phyloP scores from a whole-genome alignment of 2,797 vertebrate genomes.

The Urocyon cinereoargenteus region DNA sequence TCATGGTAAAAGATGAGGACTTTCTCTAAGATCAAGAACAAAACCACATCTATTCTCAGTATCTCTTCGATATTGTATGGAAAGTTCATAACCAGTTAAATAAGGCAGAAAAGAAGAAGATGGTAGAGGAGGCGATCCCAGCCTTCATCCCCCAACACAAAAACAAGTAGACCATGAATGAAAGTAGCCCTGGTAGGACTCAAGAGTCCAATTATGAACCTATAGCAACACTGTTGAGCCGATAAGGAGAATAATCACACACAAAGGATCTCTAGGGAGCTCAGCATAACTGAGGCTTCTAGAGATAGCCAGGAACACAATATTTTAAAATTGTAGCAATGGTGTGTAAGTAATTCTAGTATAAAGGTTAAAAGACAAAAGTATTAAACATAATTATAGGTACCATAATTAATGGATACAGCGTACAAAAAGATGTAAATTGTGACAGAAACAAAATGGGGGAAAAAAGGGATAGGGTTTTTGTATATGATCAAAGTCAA shows the following conservation, averaged over 20 bases:
- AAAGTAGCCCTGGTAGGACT: neutral
- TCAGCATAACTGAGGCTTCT: neutral
- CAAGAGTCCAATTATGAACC: neutral
- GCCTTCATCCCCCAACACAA: no score
- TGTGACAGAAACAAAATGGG: neutral
- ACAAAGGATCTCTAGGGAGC: neutral
- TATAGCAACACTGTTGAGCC: neutral
- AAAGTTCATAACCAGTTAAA: neutral
- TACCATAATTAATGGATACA: neutral
- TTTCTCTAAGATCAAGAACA: neutral
- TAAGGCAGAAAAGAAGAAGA: neutral
- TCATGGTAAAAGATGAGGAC: neutral
- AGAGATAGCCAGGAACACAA: neutral
- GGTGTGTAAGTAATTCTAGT: neutral
- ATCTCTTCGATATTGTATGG: neutral
- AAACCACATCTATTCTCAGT: neutral
- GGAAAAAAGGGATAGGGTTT: neutral
- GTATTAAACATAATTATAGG: neutral
- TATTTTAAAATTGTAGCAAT: neutral
- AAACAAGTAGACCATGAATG: neutral
- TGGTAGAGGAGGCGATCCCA: neutral
- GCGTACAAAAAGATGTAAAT: neutral
- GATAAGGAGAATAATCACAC: neutral
- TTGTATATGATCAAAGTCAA: neutral
- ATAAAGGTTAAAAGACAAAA: neutral